Conservation (phyloP, 2,888 invertebrate species). For the Gymnosoma rotundatum region DNA sequence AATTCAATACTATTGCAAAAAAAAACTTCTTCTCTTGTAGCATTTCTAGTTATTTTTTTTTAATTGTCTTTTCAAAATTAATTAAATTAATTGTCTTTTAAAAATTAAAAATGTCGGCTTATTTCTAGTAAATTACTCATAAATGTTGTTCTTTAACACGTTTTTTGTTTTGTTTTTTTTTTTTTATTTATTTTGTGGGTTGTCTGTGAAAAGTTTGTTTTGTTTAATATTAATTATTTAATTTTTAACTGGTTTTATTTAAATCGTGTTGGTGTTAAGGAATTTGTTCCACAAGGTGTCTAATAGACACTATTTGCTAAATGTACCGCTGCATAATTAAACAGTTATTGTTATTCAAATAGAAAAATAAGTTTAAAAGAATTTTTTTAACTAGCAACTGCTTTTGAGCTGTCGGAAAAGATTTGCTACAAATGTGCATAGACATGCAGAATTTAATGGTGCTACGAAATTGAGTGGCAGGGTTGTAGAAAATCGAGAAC, state of each 20-base stretch:
- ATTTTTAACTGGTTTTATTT: background rate
- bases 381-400: background rate
- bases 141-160: constrained; percentile 1
- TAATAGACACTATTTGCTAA: background rate
- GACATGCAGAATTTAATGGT: no score
- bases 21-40: no score
- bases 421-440: no score
- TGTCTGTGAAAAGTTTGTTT: constrained; percentile 23
- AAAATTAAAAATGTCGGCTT: constrained; percentile 46
- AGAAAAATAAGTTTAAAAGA: background rate
- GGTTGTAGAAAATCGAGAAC: no score
- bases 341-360: constrained; percentile 42
- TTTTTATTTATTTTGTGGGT: constrained; percentile 30
- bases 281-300: constrained; percentile 60
- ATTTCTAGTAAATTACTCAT: constrained; percentile 14
- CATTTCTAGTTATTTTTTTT: no score
- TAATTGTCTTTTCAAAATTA: no score
- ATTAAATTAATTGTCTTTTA: no score
- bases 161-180: no score
- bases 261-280: constrained; percentile 50
- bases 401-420: no score
- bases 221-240: constrained; percentile 17
- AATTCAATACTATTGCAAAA: no score
- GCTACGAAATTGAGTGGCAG: no score
- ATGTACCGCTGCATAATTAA: background rate